Percentiles rank a stretch among this genome's conserved stretches.
Conservation (phyloP, 1,140 invertebrate species). For the Zaprionus nigranus region DNA sequence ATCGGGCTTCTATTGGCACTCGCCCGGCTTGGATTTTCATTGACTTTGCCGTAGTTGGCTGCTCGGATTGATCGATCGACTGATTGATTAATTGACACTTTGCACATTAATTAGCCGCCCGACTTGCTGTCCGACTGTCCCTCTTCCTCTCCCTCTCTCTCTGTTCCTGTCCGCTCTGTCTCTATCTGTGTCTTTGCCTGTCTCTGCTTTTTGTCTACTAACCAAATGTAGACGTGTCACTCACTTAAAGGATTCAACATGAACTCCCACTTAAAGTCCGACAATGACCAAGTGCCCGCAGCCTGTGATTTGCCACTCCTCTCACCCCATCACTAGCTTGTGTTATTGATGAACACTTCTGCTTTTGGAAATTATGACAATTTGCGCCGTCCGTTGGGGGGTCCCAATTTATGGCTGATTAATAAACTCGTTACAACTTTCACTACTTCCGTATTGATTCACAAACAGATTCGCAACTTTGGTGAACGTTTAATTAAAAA, state of each 20-base stretch:
- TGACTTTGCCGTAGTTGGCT: conserved; percentile 36
- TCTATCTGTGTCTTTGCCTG: background rate
- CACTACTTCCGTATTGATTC: conserved; percentile 58
- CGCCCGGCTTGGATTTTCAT: conserved; percentile 40
- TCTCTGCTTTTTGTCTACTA: background rate
- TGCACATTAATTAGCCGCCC: conserved; percentile 74
- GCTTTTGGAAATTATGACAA: conserved; percentile 70
- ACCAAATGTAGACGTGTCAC: conserved; percentile 15
- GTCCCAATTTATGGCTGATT: conserved; percentile 67
- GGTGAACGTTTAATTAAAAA: conserved; percentile 72
- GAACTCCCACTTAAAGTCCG: conserved; percentile 43
- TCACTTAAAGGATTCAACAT: conserved; percentile 41
- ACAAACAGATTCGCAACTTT: conserved; percentile 39
- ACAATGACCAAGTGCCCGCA: conserved; percentile 22
- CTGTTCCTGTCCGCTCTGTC: background rate
- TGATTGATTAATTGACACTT: conserved; percentile 82
- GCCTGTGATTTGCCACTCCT: background rate
- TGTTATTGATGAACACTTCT: conserved; percentile 4
- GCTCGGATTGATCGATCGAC: conserved; percentile 71
- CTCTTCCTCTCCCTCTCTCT: background rate
- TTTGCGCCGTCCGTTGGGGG: conserved; percentile 30
- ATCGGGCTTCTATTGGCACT: conserved; percentile 43
- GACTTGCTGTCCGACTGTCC: conserved; percentile 1
- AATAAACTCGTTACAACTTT: conserved; percentile 82
- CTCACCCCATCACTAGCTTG: background rate